Percentiles rank a stretch among this genome's conserved stretches.
Conservation (phyloP, 30 jellyfish, hydroid and myxozoan species). For the Nemopilema nomurai region DNA sequence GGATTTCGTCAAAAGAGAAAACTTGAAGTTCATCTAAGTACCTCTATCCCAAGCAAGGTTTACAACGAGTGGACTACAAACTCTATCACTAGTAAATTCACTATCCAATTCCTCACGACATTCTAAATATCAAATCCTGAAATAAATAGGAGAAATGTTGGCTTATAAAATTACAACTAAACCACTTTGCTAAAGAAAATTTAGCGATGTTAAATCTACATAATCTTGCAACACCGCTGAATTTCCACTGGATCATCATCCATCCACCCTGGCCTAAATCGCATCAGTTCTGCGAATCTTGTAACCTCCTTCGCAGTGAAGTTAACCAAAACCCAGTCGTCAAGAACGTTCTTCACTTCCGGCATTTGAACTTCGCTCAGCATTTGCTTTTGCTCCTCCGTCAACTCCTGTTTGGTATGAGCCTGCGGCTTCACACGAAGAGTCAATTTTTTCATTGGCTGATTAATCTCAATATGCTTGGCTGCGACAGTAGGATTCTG, state of each 20-base stretch:
- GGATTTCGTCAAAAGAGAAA: not conserved
- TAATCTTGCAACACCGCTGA: conserved; percentile 41
- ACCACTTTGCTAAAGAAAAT: not conserved
- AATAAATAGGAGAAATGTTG: not conserved
- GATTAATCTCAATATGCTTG: conserved; percentile 3
- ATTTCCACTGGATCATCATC: conserved; percentile 38
- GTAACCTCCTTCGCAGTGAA: conserved; percentile 51
- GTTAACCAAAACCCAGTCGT: conserved; percentile 64
- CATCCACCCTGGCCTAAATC: conserved; percentile 48
- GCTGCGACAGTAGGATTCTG: not conserved
- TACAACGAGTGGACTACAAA: not conserved
- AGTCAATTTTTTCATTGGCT: conserved; percentile 6
- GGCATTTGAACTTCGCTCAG: conserved; percentile 53
- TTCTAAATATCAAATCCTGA: not conserved
- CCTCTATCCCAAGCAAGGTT: not conserved
- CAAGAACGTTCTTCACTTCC: conserved; percentile 23
- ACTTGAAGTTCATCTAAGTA: not conserved
- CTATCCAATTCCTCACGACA: not conserved
- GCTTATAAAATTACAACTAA: not conserved
- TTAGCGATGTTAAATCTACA: not conserved
- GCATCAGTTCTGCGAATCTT: conserved; percentile 59
- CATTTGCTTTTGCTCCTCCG: conserved; percentile 45
- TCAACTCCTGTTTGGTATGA: not conserved
- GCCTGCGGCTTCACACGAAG: not conserved
- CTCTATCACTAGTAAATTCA: not conserved